Evolutionary conservation across 1,140 invertebrate genomes (phyloP), one percentile per base, ranked within the genome.

Genomic region (Megalopta genalis): DNA sequence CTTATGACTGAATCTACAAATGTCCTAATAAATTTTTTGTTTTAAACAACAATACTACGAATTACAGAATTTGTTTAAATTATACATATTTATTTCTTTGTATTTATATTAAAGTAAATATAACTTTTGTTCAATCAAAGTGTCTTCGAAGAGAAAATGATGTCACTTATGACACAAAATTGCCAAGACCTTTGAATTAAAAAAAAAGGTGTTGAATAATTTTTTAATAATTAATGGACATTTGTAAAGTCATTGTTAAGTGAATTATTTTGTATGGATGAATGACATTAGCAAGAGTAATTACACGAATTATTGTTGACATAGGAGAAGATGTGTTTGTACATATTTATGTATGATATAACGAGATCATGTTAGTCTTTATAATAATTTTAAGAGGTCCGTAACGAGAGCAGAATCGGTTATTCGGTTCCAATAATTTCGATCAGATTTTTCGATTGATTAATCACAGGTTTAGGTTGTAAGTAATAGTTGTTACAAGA

Each of bases 261-360:
- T 66, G 21, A 25, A 39, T n/a, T 42, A 66, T 66, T 7, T n/a
- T 52, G 60, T 16, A 85, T 80, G 80, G 71, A 85, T 85, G 77
- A 88, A 88, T 83, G 64, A 88, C 84, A 88, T 83, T 83, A 86
- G 78, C 78, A 70, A 79, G 60, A 83, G 80, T 71, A 77, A 82
- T 86, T 72, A 81, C 75, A 81, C 74, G 74, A 81, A 86, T 87
- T 80, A 88, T 83, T 87, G 87, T 89, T 88, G 86, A 87, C 27
- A 83, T 82, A 82, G 86, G 88, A 85, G 75, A 83, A 87, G 77
- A 88, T 87, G 80, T 83, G 85, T 90, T 90, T 91, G 89, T 90
- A 90, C 86, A 91, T 91, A 91, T 90, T 89, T 88, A 85, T 88
- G 84, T 88, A 84, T 82, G 76, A 82, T 87, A 87, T 83, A 74